Percentiles rank a stretch among this genome's conserved stretches.
These are phyloP conservation scores for Toxotes chatareus DNA, from an alignment of 2,113 vertebrate species.

Conservation along the genomic window DNA sequence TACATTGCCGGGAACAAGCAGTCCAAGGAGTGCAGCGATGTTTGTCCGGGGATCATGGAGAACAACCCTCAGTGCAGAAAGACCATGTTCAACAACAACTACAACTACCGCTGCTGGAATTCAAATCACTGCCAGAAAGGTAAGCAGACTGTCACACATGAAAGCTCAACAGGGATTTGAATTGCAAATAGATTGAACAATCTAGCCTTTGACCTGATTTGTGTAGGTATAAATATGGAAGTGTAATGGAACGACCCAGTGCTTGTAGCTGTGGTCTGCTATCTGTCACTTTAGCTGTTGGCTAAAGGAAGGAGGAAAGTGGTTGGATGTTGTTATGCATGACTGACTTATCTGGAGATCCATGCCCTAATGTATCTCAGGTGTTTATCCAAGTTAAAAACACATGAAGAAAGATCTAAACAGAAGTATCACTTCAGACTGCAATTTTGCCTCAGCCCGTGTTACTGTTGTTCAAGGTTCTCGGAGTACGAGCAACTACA, in stretches of 20 bases:
- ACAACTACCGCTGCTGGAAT: conserved; percentile 97
- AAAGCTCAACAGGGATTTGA: conserved; percentile 30
- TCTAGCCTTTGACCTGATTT: conserved; percentile 21
- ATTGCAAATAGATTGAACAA: conserved; percentile 27
- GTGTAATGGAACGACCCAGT: background rate
- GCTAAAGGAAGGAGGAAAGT: background rate
- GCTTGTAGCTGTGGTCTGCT: conserved; percentile 5
- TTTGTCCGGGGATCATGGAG: conserved; percentile 95
- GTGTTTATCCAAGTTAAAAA: conserved; percentile 33
- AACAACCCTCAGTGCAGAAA: conserved; percentile 90
- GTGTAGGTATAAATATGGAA: conserved; percentile 21
- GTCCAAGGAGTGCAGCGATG: conserved; percentile 95
- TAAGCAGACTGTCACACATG: conserved; percentile 78
- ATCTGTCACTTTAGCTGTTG: conserved; percentile 31
- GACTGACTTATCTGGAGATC: conserved; percentile 33
- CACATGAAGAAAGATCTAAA: conserved; percentile 3
- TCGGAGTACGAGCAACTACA: conserved; percentile 2
- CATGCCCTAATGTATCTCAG: conserved; percentile 29
- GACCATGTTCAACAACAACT: conserved; percentile 94
- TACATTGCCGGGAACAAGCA: conserved; percentile 96
- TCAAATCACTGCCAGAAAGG: conserved; percentile 98
- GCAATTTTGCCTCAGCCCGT: background rate
- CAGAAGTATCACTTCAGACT: background rate
- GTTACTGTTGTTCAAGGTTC: background rate
- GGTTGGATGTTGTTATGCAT: background rate